These are phyloP conservation scores for Paracyclopina nana DNA, from an alignment of 1,140 invertebrate genomes.

Conservation along the genomic window DNA sequence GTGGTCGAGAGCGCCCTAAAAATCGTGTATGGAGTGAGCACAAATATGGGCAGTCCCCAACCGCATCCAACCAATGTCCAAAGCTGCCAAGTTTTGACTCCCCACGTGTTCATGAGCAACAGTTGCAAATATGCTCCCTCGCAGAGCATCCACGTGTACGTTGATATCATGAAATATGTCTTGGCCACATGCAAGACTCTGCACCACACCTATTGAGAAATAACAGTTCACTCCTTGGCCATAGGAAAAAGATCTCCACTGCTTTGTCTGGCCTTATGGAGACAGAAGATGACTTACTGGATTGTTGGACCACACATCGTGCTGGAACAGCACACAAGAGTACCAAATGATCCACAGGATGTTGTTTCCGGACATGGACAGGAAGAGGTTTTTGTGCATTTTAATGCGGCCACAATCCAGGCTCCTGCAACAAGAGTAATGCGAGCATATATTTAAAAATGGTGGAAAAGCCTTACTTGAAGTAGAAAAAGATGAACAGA, in stretches of 20 bases:
- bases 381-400: constrained; percentile 14
- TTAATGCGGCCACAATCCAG: constrained; percentile 8
- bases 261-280: too few species aligned
- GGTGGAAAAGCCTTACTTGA: background rate
- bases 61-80: background rate
- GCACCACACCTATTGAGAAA: background rate
- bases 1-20: background rate
- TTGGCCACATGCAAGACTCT: constrained; percentile 9
- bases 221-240: too few species aligned
- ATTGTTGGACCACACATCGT: background rate
- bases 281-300: background rate
- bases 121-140: constrained; percentile 13
- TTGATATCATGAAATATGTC: constrained; percentile 15
- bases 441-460: background rate
- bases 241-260: too few species aligned
- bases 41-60: background rate
- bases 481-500: constrained; percentile 1
- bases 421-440: background rate
- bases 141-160: constrained; percentile 16
- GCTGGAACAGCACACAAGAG: background rate
- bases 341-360: constrained; percentile 10
- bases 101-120: constrained; percentile 12
- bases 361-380: constrained; percentile 1
- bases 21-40: background rate
- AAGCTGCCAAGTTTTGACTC: constrained; percentile 4